Conservation (phyloP, 2,888 invertebrate genomes). For the Sacculina carcini region DNA sequence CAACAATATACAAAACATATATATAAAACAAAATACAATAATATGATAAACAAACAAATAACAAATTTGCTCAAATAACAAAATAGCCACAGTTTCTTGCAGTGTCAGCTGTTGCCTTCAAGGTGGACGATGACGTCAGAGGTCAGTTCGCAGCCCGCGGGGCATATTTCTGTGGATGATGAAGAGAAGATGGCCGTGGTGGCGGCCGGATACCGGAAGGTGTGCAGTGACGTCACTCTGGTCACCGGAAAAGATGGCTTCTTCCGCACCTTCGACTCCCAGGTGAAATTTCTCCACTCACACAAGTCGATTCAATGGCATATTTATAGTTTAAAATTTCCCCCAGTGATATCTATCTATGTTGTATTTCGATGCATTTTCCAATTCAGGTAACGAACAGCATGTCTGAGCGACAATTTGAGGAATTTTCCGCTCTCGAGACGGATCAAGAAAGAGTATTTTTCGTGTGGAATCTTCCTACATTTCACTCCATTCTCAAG, state of each 20-base stretch:
- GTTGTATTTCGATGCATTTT: too few relatives aligned
- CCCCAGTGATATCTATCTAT: neutral
- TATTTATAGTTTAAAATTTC: too few relatives aligned
- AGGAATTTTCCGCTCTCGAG: slow-evolving; percentile 8
- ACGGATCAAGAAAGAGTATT: slow-evolving; percentile 7
- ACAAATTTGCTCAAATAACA: too few relatives aligned
- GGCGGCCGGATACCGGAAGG: neutral
- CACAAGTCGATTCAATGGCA: too few relatives aligned
- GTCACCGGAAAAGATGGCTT: slow-evolving; percentile 10
- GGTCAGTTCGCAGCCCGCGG: too few relatives aligned
- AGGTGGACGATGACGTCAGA: too few relatives aligned
- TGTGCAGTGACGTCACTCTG: slow-evolving; percentile 12
- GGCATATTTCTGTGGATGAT: neutral
- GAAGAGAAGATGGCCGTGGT: neutral
- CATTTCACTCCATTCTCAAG: neutral
- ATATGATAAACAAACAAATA: too few relatives aligned
- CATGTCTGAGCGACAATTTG: slow-evolving; percentile 6
- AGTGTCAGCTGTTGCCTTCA: too few relatives aligned
- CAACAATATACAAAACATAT: too few relatives aligned
- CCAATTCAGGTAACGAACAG: neutral
- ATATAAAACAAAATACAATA: too few relatives aligned
- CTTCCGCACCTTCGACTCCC: slow-evolving; percentile 10
- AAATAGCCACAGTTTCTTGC: too few relatives aligned
- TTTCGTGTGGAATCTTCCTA: slow-evolving; percentile 7
- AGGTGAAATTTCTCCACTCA: too few relatives aligned